A percentile compares a stretch with the other conserved stretches of the same genome.
Conservation (phyloP, 1,140 invertebrate genomes). For the Heliconius hewitsoni region DNA sequence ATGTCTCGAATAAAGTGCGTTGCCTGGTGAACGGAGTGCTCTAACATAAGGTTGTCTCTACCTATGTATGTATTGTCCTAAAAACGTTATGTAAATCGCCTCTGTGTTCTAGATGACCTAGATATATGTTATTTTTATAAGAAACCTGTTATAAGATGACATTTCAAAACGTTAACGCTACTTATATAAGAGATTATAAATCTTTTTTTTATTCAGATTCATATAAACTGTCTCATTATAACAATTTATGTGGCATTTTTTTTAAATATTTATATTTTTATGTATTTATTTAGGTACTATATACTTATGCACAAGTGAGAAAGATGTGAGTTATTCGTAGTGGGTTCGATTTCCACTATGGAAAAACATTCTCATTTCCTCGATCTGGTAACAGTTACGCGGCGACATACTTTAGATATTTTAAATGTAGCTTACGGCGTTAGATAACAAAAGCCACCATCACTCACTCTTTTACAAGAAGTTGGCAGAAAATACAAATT, state of each 20-base stretch:
- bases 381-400: too few species aligned
- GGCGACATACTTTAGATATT: too few species aligned
- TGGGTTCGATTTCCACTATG: too few species aligned
- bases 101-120: neutral
- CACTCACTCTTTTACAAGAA: constrained; percentile 8
- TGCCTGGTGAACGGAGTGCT: too few species aligned
- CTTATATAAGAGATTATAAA: neutral
- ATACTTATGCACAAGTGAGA: too few species aligned
- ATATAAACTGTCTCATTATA: neutral
- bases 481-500: constrained; percentile 31
- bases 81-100: neutral
- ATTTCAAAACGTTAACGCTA: constrained; percentile 7
- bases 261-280: too few species aligned
- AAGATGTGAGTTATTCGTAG: too few species aligned
- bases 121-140: neutral
- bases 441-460: constrained; percentile 30
- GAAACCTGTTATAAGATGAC: neutral
- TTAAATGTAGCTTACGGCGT: neutral
- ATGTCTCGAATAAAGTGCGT: too few species aligned
- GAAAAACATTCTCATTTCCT: too few species aligned
- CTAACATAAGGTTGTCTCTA: too few species aligned
- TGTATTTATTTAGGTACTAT: too few species aligned
- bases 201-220: constrained; percentile 1
- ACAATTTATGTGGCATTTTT: neutral
- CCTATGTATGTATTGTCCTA: too few species aligned